Conservation (phyloP, 2,797 vertebrate species). For the Malurus splendens region DNA sequence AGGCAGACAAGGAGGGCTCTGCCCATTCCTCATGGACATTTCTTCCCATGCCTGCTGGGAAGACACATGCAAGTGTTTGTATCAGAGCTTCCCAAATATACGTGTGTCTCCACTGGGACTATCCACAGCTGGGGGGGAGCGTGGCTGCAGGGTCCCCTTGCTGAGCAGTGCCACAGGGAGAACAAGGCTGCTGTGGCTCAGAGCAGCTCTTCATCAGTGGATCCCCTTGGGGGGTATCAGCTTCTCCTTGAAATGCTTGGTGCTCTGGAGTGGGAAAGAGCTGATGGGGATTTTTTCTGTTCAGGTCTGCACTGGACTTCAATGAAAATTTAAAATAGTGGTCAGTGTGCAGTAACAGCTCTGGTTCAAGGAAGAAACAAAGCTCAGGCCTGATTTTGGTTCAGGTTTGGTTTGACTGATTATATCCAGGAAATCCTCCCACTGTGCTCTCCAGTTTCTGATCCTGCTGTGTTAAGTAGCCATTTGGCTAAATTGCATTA, state of each 20-base stretch:
- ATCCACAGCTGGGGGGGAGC: rapidly evolving
- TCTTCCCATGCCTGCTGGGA: rapidly evolving
- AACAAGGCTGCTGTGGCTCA: background rate
- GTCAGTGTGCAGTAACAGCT: background rate
- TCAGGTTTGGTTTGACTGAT: slow-evolving; percentile 16
- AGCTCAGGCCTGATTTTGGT: background rate
- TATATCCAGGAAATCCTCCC: background rate
- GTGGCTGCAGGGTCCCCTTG: background rate
- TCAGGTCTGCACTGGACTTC: background rate
- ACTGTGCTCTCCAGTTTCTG: slow-evolving; percentile 12
- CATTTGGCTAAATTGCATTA: slow-evolving; percentile 19
- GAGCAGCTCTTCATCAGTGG: background rate
- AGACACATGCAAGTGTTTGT: rapidly evolving
- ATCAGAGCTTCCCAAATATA: background rate
- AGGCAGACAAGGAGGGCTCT: background rate
- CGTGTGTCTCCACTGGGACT: rapidly evolving
- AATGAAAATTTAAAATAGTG: background rate
- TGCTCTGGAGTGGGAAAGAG: background rate
- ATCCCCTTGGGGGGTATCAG: background rate
- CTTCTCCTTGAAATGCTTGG: background rate
- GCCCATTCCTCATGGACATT: rapidly evolving
- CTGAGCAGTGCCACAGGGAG: background rate
- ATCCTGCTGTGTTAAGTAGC: background rate
- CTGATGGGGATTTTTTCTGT: background rate
- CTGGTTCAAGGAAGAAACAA: background rate